phyloP scores from a whole-genome alignment of 2,888 invertebrate genomes.

The Chrysolina americana region DNA sequence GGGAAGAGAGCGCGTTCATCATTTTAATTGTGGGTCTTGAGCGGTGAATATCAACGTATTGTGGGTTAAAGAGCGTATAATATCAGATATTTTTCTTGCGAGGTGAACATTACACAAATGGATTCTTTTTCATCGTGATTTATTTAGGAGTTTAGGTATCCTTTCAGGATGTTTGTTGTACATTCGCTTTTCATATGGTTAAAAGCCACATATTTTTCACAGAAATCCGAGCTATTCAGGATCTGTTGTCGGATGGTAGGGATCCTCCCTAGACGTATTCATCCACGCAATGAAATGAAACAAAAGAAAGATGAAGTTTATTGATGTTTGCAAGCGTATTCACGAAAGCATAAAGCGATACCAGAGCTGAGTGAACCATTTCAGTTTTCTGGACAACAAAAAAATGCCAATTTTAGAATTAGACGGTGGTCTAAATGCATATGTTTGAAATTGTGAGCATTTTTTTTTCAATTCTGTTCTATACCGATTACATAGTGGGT shows the following conservation, averaged over 20 bases:
- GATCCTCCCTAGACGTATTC: background rate
- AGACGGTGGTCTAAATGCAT: too few relatives aligned
- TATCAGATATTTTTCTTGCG: slow-evolving; percentile 47
- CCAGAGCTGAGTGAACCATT: too few relatives aligned
- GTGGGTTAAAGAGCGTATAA: slow-evolving; percentile 50
- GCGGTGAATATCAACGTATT: slow-evolving; percentile 48
- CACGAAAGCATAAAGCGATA: too few relatives aligned
- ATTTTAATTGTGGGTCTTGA: slow-evolving; percentile 56
- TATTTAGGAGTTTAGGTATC: slow-evolving; percentile 43
- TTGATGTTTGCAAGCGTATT: too few relatives aligned
- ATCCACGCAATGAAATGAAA: background rate
- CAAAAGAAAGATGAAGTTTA: too few relatives aligned
- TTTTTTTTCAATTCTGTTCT: too few relatives aligned
- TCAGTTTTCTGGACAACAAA: too few relatives aligned
- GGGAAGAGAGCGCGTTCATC: slow-evolving; percentile 55
- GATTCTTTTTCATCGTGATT: slow-evolving; percentile 53
- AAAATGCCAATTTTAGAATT: too few relatives aligned
- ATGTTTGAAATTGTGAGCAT: too few relatives aligned
- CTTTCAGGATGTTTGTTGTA: slow-evolving; percentile 41
- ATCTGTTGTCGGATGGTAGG: background rate
- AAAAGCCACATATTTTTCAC: slow-evolving; percentile 40
- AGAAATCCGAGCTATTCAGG: background rate
- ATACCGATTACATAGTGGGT: too few relatives aligned
- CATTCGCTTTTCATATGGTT: slow-evolving; percentile 37
- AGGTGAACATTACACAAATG: slow-evolving; percentile 48